Conservation (phyloP, 1,140 invertebrate species). For the Drosophila yakuba region DNA sequence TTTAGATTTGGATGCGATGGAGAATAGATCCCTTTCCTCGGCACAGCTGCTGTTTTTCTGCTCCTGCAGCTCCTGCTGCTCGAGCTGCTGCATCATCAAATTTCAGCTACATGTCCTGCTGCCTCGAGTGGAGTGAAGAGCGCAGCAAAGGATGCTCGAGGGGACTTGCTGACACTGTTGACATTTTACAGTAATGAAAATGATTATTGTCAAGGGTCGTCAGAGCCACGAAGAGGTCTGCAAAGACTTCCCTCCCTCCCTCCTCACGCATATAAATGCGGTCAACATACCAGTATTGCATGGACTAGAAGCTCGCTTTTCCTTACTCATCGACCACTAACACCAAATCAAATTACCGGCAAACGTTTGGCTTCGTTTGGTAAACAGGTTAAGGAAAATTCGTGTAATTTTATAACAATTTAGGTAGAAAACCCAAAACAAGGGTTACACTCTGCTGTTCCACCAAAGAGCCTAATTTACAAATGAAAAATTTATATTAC, state of each 20-base stretch:
- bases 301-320: conserved; percentile 1
- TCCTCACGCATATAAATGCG: conserved; percentile 24
- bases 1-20: conserved; percentile 55
- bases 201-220: conserved; percentile 77
- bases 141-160: conserved; percentile 32
- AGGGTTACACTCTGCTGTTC: too few species aligned
- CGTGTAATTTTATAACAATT: too few species aligned
- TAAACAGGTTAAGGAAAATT: too few species aligned
- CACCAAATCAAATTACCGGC: neutral
- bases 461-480: too few species aligned
- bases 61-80: conserved; percentile 27
- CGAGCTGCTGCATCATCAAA: conserved; percentile 67
- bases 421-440: too few species aligned
- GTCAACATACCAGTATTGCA: conserved; percentile 18
- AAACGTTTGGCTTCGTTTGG: neutral
- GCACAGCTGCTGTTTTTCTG: conserved; percentile 11
- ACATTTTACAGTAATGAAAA: conserved; percentile 74
- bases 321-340: neutral
- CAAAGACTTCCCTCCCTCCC: neutral
- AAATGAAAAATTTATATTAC: too few species aligned
- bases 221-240: conserved; percentile 26
- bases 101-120: conserved; percentile 67
- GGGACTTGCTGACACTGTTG: conserved; percentile 64
- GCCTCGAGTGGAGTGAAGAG: neutral
- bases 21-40: conserved; percentile 28